phyloP scores from a whole-genome alignment of 1,140 invertebrate genomes.

The Whitmania pigra region DNA sequence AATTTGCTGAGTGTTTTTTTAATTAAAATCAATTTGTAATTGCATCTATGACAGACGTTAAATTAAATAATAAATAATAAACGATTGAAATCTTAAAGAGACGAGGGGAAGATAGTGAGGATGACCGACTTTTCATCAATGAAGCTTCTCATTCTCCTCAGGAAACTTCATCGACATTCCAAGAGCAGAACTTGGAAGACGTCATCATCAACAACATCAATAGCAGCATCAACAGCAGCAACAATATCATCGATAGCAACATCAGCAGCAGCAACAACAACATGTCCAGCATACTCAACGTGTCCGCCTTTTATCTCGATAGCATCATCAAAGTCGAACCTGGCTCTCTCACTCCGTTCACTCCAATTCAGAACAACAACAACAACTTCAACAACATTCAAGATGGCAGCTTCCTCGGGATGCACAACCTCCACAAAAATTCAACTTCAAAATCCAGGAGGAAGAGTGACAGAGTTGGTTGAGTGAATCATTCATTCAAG shows the following conservation, averaged over 20 bases:
- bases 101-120: too few relatives aligned
- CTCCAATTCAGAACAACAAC: too few relatives aligned
- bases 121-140: too few relatives aligned
- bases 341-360: background rate
- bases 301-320: background rate
- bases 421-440: background rate
- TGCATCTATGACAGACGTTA: too few relatives aligned
- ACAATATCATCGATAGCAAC: too few relatives aligned
- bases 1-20: too few relatives aligned
- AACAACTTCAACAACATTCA: background rate
- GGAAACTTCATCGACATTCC: background rate
- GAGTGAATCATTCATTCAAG: background rate
- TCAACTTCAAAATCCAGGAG: constrained; percentile 16
- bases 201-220: too few relatives aligned
- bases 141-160: too few relatives aligned
- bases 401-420: background rate
- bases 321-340: background rate
- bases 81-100: too few relatives aligned
- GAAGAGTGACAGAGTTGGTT: constrained; percentile 11
- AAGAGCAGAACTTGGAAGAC: constrained; percentile 6
- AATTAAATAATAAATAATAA: too few relatives aligned
- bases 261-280: background rate
- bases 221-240: too few relatives aligned
- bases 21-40: too few relatives aligned
- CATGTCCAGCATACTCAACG: background rate